Evolutionary conservation across 1,140 invertebrate species (phyloP), one percentile per base, ranked within the genome.

Genomic region (Drosophila bifasciata): DNA sequence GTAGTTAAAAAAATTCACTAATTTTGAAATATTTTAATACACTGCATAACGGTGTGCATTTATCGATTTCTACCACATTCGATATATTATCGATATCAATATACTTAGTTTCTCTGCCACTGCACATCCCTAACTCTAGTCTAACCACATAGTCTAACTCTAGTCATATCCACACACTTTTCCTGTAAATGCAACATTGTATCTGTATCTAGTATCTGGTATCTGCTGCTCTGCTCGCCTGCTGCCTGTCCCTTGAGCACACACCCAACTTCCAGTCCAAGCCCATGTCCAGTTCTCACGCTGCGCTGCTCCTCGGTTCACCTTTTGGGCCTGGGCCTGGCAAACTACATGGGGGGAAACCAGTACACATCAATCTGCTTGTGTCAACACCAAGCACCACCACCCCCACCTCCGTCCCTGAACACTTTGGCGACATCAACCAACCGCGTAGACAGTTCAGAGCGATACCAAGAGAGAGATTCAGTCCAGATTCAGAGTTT

Each of bases 311-410:
- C 67, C 62, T 63, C 58, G 61, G 58, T 56, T 64, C 72, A 63
- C 76, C 80, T 80, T 75, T 84, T 79, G 79, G 55, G 15, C 63
- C 6, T 79, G 79, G 55, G 15, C 63, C 6, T 61, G 60, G 56
- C 32, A 19, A 19, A 1, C 19, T 19, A 45, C 32, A 56, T 49
- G 13, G 51, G 51, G 19, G 62, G 50, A 68, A 86, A 70, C 81
- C 83, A 80, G 79, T 80, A 80, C 77, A 81, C 77, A 85, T 85
- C 81, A 86, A 86, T 88, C 83, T 88, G 60, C 46, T 68, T 62
- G 83, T 86, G 78, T 69, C 77, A 88, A 88, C 78, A 83, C 74
- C 69, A 69, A 21, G 19, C 19, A 21, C 19, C 19, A 21, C 0
- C 19, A 21, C 19, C 19, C 1, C 19, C 19, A 21, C 19, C 19